Conservation (phyloP, 2,797 vertebrate genomes). For the Tympanoctomys barrerae region DNA sequence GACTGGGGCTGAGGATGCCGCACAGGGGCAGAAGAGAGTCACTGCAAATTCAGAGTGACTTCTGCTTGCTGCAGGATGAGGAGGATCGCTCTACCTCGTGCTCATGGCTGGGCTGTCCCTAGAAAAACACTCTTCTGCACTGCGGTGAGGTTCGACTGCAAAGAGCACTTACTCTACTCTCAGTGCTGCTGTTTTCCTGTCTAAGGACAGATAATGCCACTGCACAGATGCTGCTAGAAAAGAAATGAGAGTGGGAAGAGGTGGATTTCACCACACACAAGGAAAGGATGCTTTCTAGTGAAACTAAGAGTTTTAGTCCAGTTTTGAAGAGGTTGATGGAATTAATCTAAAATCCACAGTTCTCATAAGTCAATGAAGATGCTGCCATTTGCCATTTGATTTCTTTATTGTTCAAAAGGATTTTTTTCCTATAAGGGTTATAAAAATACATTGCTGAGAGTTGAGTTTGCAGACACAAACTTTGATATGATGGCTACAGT, state of each 20-base stretch:
- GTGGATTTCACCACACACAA: neutral
- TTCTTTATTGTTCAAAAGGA: neutral
- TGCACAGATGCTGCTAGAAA: neutral
- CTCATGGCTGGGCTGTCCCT: neutral
- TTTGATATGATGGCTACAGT: neutral
- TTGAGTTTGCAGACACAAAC: neutral
- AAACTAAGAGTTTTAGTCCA: neutral
- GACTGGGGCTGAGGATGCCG: neutral
- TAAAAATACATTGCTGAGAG: neutral
- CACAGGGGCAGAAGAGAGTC: neutral
- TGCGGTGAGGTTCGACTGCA: neutral
- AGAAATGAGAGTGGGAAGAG: neutral
- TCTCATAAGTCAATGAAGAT: neutral
- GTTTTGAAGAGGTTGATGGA: neutral
- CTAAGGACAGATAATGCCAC: neutral
- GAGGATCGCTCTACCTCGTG: neutral
- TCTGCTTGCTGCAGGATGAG: neutral
- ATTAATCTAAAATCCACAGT: neutral
- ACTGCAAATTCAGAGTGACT: neutral
- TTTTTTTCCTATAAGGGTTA: neutral
- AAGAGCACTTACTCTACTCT: accelerated
- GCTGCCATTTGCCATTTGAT: neutral
- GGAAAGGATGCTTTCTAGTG: neutral
- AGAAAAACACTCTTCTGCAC: neutral
- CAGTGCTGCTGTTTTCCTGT: neutral